Conservation (phyloP, 2,888 invertebrate species). For the Hanleya hanleyi region DNA sequence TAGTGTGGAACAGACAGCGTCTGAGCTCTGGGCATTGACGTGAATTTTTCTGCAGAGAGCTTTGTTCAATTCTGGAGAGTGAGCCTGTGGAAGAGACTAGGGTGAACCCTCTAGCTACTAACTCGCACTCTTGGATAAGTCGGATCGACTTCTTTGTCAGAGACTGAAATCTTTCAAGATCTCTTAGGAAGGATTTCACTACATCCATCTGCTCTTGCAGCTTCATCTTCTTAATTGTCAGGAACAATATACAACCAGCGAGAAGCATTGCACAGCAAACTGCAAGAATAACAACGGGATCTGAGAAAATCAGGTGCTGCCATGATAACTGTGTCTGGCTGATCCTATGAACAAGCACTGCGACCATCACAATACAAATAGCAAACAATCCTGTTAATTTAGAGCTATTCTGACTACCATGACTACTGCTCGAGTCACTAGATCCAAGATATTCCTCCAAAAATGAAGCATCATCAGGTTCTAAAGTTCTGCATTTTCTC, state of each 20-base stretch:
- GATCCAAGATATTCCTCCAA: conserved; percentile 6
- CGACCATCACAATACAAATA: neutral
- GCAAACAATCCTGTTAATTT: neutral
- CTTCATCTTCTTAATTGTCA: neutral
- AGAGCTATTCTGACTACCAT: neutral
- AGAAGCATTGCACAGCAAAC: neutral
- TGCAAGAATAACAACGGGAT: neutral
- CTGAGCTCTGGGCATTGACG: conserved; percentile 62
- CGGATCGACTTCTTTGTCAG: conserved; percentile 44
- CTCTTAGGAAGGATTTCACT: neutral
- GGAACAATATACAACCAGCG: neutral
- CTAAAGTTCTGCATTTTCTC: neutral
- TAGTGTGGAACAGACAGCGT: conserved; percentile 43
- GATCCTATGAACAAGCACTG: neutral
- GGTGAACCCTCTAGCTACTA: conserved; percentile 65
- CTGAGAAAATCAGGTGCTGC: neutral
- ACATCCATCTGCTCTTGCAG: neutral
- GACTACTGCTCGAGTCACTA: neutral
- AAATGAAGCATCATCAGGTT: conserved; percentile 3
- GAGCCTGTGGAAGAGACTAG: conserved; percentile 48
- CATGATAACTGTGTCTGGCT: neutral
- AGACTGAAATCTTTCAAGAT: neutral
- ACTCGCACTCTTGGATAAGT: conserved; percentile 63
- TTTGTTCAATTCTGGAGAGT: neutral
- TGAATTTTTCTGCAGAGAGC: neutral